Evolutionary conservation across 2,888 invertebrate species (phyloP).

Genomic region (Pinctada fucata): DNA sequence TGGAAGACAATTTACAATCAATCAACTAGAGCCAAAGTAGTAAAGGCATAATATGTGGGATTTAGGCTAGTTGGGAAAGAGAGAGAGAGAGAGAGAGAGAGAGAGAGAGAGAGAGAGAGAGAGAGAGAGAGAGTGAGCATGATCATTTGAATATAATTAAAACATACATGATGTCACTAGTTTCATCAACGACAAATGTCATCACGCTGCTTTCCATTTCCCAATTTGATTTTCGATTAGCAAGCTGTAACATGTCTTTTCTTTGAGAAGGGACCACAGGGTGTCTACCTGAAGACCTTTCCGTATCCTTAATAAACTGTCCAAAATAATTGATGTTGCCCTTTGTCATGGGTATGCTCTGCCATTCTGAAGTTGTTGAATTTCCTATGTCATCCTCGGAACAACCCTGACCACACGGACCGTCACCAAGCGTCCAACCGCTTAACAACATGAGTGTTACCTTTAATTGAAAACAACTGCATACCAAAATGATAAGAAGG

Average conservation of each 20-base stretch:
- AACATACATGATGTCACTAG: not conserved
- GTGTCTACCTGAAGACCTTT: not conserved
- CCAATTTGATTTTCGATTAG: not conserved
- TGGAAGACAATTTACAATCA: too few species aligned
- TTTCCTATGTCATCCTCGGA: not conserved
- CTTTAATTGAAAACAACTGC: not conserved
- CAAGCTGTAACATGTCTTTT: constrained; percentile 14
- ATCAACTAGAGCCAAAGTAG: too few species aligned
- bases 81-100: too few species aligned
- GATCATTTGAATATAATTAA: too few species aligned
- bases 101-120: too few species aligned
- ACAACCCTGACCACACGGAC: not conserved
- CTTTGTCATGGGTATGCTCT: not conserved
- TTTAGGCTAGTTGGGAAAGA: too few species aligned
- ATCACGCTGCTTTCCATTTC: not conserved
- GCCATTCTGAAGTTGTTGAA: not conserved
- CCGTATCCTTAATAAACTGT: not conserved
- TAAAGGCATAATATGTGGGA: too few species aligned
- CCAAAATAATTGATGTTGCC: not conserved
- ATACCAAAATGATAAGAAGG: too few species aligned
- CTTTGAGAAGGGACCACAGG: not conserved
- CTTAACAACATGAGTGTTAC: not conserved
- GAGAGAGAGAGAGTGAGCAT: too few species aligned
- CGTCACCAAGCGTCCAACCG: constrained; percentile 2
- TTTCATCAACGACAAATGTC: not conserved